Evolutionary conservation across 2,888 invertebrate genomes (phyloP).

Genomic region (Agrotis exclamationis): DNA sequence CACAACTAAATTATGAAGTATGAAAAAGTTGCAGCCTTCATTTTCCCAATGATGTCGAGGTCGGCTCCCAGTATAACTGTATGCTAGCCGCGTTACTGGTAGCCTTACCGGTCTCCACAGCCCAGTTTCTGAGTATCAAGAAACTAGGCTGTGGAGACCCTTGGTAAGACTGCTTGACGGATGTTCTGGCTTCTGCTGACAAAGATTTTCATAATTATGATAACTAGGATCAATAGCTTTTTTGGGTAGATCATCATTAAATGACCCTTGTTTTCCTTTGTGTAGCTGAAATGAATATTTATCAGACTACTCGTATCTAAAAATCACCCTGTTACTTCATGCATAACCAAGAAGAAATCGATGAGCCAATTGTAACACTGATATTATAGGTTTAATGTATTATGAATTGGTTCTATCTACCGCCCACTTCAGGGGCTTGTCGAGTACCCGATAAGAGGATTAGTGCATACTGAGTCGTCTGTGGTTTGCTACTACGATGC

Average conservation of each 20-base stretch:
- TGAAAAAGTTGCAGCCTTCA: neutral
- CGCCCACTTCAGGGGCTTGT: constrained; percentile 35
- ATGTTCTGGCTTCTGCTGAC: neutral
- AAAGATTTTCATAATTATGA: neutral
- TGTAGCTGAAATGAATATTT: no score
- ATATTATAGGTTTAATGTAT: no score
- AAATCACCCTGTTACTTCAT: no score
- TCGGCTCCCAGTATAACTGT: neutral
- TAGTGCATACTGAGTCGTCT: constrained; percentile 16
- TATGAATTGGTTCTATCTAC: no score
- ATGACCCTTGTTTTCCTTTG: no score
- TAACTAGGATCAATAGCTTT: neutral
- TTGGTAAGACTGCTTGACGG: neutral
- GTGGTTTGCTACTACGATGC: constrained; percentile 17
- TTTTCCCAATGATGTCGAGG: neutral
- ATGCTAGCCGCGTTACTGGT: neutral
- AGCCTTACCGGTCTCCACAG: no score
- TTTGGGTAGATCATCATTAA: no score
- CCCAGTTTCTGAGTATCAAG: no score
- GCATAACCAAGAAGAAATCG: no score
- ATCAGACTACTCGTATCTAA: no score
- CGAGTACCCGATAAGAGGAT: constrained; percentile 41
- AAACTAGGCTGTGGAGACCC: no score
- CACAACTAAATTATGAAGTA: neutral
- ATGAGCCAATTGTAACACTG: no score